These are phyloP conservation scores for Syrphus vitripennis DNA, from an alignment of 2,888 invertebrate genomes.

Conservation along the genomic window DNA sequence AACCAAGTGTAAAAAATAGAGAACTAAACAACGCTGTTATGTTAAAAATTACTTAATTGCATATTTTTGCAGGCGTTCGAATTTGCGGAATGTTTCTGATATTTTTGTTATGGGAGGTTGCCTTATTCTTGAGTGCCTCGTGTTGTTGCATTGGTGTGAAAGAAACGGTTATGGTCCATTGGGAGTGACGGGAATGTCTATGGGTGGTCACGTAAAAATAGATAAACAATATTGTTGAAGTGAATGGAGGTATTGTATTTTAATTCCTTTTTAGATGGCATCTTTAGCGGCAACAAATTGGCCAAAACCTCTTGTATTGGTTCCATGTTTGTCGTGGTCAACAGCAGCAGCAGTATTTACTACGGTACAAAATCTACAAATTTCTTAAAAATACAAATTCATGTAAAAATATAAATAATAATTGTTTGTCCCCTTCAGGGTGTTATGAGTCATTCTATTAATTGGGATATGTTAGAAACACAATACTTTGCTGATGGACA, in stretches of 20 bases:
- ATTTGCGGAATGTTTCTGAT: constrained; percentile 96
- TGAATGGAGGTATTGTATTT: constrained; percentile 14
- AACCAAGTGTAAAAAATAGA: constrained; percentile 89
- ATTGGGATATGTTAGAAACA: constrained; percentile 94
- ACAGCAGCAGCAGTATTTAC: constrained; percentile 98
- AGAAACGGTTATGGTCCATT: constrained; percentile 94
- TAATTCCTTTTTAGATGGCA: constrained; percentile 89
- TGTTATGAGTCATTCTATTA: constrained; percentile 96
- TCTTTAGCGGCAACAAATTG: constrained; percentile 97
- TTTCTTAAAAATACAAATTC: not conserved
- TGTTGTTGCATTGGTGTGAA: constrained; percentile 96
- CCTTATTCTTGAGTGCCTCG: constrained; percentile 95
- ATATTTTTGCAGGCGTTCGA: constrained; percentile 86
- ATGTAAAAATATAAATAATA: not conserved
- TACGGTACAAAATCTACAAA: constrained; percentile 84
- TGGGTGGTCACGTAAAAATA: constrained; percentile 95
- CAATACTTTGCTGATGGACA: constrained; percentile 92
- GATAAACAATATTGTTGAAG: not conserved
- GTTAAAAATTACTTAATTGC: not conserved
- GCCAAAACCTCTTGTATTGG: constrained; percentile 95
- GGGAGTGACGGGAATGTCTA: constrained; percentile 96
- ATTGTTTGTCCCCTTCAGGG: constrained; percentile 85
- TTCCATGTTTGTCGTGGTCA: constrained; percentile 98
- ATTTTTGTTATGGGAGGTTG: constrained; percentile 99
- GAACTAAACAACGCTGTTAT: not conserved